Percentiles rank a stretch among this genome's conserved stretches.
phyloP scores from a whole-genome alignment of 2,888 invertebrate genomes.

The Opisthograptis luteolata region DNA sequence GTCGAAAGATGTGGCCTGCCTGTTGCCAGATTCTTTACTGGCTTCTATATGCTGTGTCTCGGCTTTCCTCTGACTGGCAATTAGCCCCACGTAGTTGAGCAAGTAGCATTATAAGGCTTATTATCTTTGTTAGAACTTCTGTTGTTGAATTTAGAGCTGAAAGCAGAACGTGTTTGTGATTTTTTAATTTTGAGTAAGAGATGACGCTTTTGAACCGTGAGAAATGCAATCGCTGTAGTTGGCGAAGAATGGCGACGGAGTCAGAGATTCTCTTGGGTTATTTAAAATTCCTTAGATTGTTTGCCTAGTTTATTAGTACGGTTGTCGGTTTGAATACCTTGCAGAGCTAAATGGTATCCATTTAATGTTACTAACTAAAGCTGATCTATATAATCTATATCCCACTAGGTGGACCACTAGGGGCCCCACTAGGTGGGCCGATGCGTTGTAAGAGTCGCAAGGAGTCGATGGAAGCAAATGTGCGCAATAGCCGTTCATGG shows the following conservation, averaged over 20 bases:
- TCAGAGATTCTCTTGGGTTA: neutral
- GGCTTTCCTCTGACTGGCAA: conserved; percentile 39
- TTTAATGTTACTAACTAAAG: too few relatives aligned
- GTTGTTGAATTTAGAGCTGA: conserved; percentile 20
- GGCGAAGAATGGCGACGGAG: neutral
- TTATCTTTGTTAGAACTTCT: conserved; percentile 33
- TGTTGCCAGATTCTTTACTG: conserved; percentile 8
- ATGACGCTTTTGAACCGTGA: neutral
- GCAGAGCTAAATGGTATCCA: too few relatives aligned
- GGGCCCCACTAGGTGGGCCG: too few relatives aligned
- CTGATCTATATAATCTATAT: too few relatives aligned
- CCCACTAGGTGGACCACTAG: too few relatives aligned
- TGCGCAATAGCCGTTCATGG: too few relatives aligned
- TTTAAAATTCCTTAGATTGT: neutral
- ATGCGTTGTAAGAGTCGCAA: too few relatives aligned
- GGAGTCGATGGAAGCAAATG: too few relatives aligned
- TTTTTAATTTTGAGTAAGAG: conserved; percentile 8
- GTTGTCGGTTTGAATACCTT: too few relatives aligned
- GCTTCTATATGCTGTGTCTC: conserved; percentile 9
- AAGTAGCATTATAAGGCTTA: conserved; percentile 42
- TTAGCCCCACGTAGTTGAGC: conserved; percentile 49
- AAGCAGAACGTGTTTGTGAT: conserved; percentile 18
- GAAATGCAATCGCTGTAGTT: neutral
- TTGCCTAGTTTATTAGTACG: neutral
- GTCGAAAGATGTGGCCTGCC: too few relatives aligned